These are phyloP conservation scores for Rutilus rutilus DNA, from an alignment of 2,113 vertebrate genomes.

Conservation along the genomic window DNA sequence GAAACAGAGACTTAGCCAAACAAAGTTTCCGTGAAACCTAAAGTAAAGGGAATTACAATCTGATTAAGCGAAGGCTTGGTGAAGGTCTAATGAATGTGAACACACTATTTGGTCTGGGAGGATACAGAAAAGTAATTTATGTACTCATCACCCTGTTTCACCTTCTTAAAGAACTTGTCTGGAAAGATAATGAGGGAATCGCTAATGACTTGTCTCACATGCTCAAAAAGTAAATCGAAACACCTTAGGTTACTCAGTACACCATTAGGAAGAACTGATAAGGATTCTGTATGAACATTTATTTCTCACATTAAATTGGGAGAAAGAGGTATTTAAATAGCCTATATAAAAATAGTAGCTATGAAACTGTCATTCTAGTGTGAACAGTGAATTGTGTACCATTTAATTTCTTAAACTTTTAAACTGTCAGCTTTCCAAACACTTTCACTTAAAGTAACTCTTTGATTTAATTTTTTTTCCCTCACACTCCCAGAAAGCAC, in stretches of 20 bases:
- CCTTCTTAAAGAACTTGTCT: constrained; percentile 5
- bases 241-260: constrained; percentile 16
- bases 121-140: constrained; percentile 26
- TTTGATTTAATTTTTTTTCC: not conserved
- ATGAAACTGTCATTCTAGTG: not conserved
- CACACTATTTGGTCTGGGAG: constrained; percentile 2
- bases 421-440: not conserved
- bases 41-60: constrained; percentile 14
- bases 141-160: constrained; percentile 12
- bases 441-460: not conserved
- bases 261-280: constrained; percentile 1
- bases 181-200: constrained; percentile 4
- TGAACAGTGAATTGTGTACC: not conserved
- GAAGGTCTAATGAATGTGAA: constrained; percentile 18
- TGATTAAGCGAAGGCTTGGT: not conserved
- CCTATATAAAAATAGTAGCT: not conserved
- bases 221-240: constrained; percentile 4
- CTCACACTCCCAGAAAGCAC: not conserved
- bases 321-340: not conserved
- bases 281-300: not conserved
- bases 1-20: not conserved
- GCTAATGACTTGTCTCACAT: constrained; percentile 28
- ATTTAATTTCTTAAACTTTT: not conserved
- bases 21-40: not conserved
- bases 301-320: not conserved